A percentile compares a stretch with the other conserved stretches of the same genome.
Evolutionary conservation across 2,888 invertebrate species (phyloP).

Genomic region (Chloroclystis v-ata): DNA sequence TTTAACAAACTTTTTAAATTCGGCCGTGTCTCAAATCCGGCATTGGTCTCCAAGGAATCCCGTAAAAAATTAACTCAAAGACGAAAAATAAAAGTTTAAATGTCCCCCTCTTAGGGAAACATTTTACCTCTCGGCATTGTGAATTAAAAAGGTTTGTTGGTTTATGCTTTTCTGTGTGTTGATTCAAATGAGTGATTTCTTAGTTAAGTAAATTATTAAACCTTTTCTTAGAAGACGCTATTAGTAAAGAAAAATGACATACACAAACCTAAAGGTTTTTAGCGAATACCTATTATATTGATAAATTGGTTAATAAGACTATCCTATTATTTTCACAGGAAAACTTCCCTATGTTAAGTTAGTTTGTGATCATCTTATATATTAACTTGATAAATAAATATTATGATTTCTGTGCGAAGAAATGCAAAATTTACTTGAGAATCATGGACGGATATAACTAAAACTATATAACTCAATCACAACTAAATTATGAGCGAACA

Average conservation of each 20-base stretch:
- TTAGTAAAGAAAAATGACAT: too few species aligned
- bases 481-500: slow-evolving; percentile 35
- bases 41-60: slow-evolving; percentile 65
- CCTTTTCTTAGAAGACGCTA: too few species aligned
- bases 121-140: slow-evolving; percentile 66
- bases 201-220: background rate
- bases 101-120: slow-evolving; percentile 69
- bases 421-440: background rate
- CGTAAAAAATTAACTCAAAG: slow-evolving; percentile 72
- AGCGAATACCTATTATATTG: too few species aligned
- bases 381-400: too few species aligned
- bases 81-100: slow-evolving; percentile 64
- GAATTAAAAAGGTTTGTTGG: slow-evolving; percentile 30
- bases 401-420: too few species aligned
- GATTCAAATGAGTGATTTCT: background rate
- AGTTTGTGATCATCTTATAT: too few species aligned
- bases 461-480: slow-evolving; percentile 32
- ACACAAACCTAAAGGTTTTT: too few species aligned
- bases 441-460: slow-evolving; percentile 10
- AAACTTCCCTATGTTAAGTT: too few species aligned
- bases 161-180: slow-evolving; percentile 9
- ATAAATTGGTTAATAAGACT: too few species aligned
- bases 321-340: too few species aligned
- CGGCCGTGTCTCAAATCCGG: slow-evolving; percentile 65
- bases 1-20: slow-evolving; percentile 69